Evolutionary conservation across 2,888 invertebrate species (phyloP), one percentile per base, ranked within the genome.

Genomic region (Hartigia nigra): DNA sequence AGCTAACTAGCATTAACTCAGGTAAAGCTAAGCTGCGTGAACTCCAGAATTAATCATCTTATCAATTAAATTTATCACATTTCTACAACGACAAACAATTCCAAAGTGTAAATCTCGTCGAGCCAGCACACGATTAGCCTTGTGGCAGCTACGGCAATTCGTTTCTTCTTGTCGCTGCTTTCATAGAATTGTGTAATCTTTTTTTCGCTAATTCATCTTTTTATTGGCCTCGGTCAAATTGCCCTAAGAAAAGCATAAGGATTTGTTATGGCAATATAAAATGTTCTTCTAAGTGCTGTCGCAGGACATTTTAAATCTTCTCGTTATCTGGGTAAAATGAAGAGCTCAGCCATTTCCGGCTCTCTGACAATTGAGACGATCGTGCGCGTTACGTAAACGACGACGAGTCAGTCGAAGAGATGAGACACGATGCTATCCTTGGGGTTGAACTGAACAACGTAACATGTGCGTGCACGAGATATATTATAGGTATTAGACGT

Each of bases 21-120:
- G 55, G 23, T 55, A 55, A 55, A 55, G 23, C 55, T 23, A 23
- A 23, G 23, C 55, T 55, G 74, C 31, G 36, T 37, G 23, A 36
- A 78, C 74, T 32, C 70, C 36, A 78, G n/a, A 31, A 75, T 37
- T 37, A 78, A 70, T 70, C 55, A 32, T 70, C 75, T 78, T 78
- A 78, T 78, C 37, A 37, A 34, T 69, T 14, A 14, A 75, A 77
- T 78, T 75, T 78, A 75, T 37, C 32, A 36, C 23, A 75, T 36
- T 75, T 75, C 32, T n/a, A 69, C 70, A 12, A 70, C 75, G 37
- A 55, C 55, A 55, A 55, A 55, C 55, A 23, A 55, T 55, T 55
- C 14, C 55, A 55, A 55, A 55, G 55, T 55, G 23, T 55, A 55
- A 55, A 55, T 55, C 23, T 55, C 55, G 55, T 23, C 55, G 55